phyloP scores from a whole-genome alignment of 2,797 vertebrate genomes.

The Anolis apletophallus region DNA sequence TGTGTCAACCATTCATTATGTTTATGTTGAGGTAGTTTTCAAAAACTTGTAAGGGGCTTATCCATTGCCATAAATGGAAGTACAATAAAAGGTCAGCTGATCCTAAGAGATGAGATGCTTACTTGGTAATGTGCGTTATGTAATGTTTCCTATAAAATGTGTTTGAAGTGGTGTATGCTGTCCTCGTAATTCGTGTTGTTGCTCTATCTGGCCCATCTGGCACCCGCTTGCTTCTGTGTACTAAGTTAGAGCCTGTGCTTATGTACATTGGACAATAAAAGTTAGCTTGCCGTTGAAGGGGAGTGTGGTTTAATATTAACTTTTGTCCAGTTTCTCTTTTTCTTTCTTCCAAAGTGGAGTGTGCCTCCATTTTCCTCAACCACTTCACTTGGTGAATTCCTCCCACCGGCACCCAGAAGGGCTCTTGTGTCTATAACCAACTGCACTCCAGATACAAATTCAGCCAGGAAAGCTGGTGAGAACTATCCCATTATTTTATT shows the following conservation, averaged over 20 bases:
- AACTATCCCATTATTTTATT: neutral
- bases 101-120: neutral
- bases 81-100: neutral
- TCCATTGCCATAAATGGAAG: neutral
- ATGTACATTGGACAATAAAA: conserved; percentile 35
- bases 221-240: neutral
- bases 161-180: neutral
- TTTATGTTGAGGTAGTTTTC: neutral
- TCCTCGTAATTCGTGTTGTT: neutral
- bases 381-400: no score
- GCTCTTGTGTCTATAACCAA: neutral
- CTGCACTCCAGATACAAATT: neutral
- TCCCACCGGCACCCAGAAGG: neutral
- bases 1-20: neutral
- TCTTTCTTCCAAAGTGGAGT: neutral
- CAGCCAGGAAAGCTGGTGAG: neutral
- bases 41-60: neutral
- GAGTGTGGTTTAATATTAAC: conserved; percentile 36
- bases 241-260: neutral
- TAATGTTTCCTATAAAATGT: conserved; percentile 1
- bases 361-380: neutral
- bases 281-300: conserved; percentile 14
- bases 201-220: neutral
- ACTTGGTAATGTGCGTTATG: neutral
- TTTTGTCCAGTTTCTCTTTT: neutral